A percentile compares a stretch with the other conserved stretches of the same genome.
phyloP scores from a whole-genome alignment of 35 echinoderm and acorn worm genomes.

The Chiridota heheva region DNA sequence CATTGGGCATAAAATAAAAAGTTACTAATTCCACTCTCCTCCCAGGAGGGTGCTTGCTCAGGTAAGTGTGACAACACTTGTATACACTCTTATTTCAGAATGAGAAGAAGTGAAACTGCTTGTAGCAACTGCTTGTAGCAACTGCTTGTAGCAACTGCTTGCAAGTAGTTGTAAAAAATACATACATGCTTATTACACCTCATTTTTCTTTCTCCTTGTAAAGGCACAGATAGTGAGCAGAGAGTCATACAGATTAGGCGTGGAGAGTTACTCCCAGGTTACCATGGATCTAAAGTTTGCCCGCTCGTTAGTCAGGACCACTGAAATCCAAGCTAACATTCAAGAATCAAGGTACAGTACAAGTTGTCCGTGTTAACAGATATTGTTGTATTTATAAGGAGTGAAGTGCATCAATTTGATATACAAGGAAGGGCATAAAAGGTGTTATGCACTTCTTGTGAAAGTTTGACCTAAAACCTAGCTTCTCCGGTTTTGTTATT shows the following conservation, averaged over 20 bases:
- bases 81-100: too few relatives aligned
- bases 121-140: too few relatives aligned
- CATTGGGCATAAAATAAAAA: too few relatives aligned
- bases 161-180: too few relatives aligned
- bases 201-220: slow-evolving; percentile 25
- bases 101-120: too few relatives aligned
- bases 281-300: slow-evolving; percentile 98
- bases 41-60: too few relatives aligned
- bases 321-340: slow-evolving; percentile 95
- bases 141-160: too few relatives aligned
- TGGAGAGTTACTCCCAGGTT: slow-evolving; percentile 74
- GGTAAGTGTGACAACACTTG: too few relatives aligned
- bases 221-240: slow-evolving; percentile 68
- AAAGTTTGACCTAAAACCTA: too few relatives aligned
- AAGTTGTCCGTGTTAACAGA: background rate
- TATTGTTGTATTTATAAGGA: background rate
- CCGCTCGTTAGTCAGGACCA: slow-evolving; percentile 84
- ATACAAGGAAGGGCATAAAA: background rate
- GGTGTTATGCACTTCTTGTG: background rate
- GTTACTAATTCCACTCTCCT: too few relatives aligned
- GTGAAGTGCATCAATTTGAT: background rate
- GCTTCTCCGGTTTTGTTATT: too few relatives aligned
- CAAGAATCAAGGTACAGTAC: slow-evolving; percentile 88
- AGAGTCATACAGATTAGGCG: slow-evolving; percentile 72
- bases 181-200: background rate